These are phyloP conservation scores for Nesidiocoris tenuis DNA, from an alignment of 2,888 invertebrate genomes.

Conservation along the genomic window DNA sequence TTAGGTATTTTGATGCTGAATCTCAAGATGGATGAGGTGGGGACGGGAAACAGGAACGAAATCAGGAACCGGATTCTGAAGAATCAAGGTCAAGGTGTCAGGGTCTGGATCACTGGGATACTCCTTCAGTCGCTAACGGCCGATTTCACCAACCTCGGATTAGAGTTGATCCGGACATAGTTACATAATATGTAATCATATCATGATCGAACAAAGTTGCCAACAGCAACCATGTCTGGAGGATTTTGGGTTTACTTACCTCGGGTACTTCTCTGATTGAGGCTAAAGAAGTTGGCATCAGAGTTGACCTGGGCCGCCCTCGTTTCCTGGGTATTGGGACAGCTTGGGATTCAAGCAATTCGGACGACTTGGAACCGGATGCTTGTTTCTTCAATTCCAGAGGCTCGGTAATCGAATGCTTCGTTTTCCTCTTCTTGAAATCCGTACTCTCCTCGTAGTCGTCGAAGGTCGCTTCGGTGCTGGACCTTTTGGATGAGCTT, in stretches of 20 bases:
- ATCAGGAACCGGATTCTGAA: too few relatives aligned
- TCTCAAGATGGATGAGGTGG: too few relatives aligned
- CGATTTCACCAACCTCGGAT: too few relatives aligned
- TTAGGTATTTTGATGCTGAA: too few relatives aligned
- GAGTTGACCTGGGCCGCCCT: neutral
- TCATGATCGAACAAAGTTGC: too few relatives aligned
- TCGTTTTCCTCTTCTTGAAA: slow-evolving; percentile 14
- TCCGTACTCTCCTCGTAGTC: neutral
- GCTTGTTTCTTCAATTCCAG: slow-evolving; percentile 29
- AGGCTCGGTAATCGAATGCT: slow-evolving; percentile 32
- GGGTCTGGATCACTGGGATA: too few relatives aligned
- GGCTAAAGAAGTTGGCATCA: neutral
- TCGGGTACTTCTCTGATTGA: slow-evolving; percentile 24
- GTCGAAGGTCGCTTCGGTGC: neutral
- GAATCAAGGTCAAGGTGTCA: too few relatives aligned
- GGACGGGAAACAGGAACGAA: neutral
- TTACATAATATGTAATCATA: too few relatives aligned
- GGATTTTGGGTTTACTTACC: neutral
- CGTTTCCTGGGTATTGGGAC: neutral
- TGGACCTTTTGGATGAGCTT: neutral
- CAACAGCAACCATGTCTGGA: too few relatives aligned
- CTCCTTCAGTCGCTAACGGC: too few relatives aligned
- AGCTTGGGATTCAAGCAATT: neutral
- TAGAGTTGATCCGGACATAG: too few relatives aligned
- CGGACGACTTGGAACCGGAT: neutral